Base-by-base conservation (phyloP, 2,888 invertebrate species). In the Habroteleia sp. region DNA sequence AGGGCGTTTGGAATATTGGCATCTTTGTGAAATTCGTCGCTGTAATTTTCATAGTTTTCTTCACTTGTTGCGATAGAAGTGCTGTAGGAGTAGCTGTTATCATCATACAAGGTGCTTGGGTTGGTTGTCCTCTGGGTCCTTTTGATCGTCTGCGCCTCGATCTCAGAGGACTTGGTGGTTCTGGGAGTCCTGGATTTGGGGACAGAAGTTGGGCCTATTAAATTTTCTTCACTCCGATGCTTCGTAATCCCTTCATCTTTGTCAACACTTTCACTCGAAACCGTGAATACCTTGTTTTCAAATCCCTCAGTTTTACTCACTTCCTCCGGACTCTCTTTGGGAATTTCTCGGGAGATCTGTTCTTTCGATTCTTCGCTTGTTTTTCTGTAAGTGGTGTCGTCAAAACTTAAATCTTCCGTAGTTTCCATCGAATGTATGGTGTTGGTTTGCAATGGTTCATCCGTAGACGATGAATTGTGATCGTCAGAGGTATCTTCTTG, bases 271-370 rank as follows among this genome's bases (percentile, higher is more conserved):
- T 73, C 65, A 1, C n/a, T 13, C 1, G 73, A 73, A 14, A 54
- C 31, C 1, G 17, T 33, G 3, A 74, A 68, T 4, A 46, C 1
- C 27, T 68, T 74, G n/a, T 74, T 23, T 16, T 74, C 35, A 1
- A 74, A 56, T 5, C 62, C 68, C 6, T 37, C 3, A 16, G 3
- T 44, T 23, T 73, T 65, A 2, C 3, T 23, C 0, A 39, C 8
- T 0, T 39, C 2, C 17, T 31, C 16, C 1, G 23, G 1, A 25
- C 6, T 41, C 25, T 60, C 25, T 10, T 41, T 8, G 0, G 44
- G 37, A 5, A 7, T 8, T 11, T 48, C 17, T 20, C 20, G 2
- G 3, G 23, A 8, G 2, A n/a, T 16, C 6, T 20, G 13, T 41
- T 48, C 29, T n/a, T 37, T 27, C 5, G 11, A 7, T 60, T 46